A percentile compares a stretch with the other conserved stretches of the same genome.
phyloP scores from a whole-genome alignment of 2,113 vertebrate genomes.

The Archilochus colubris region DNA sequence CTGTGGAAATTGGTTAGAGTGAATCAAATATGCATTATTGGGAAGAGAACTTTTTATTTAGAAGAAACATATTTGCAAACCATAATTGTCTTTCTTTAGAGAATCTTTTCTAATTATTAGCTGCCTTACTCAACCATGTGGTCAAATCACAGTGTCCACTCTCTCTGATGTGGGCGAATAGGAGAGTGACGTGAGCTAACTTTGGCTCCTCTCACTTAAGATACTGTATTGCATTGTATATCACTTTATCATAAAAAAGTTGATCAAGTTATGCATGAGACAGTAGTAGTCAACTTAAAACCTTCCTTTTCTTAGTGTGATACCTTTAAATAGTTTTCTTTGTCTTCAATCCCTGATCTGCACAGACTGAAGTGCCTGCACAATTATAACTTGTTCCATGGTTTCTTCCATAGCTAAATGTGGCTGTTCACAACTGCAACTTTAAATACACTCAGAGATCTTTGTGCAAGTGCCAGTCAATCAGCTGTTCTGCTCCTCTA shows the following conservation, averaged over 20 bases:
- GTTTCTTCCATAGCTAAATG: neutral
- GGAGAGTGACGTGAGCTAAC: neutral
- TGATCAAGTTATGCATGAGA: neutral
- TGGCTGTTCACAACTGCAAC: neutral
- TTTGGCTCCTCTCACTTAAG: neutral
- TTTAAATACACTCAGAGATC: neutral
- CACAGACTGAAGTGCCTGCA: neutral
- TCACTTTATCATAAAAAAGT: neutral
- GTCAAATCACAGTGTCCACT: rapidly evolving
- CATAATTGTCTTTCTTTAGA: neutral
- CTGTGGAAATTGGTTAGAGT: neutral
- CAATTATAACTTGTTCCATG: neutral
- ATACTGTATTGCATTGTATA: neutral
- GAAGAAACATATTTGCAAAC: neutral
- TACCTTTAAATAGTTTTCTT: neutral
- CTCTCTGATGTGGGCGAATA: neutral
- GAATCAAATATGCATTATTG: neutral
- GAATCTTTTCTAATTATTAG: neutral
- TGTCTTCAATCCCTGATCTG: neutral
- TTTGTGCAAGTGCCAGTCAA: neutral
- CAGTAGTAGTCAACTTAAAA: neutral
- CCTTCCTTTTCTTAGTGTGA: neutral
- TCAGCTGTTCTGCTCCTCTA: neutral
- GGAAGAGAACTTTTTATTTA: neutral
- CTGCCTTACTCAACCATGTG: neutral